Base-by-base conservation (phyloP, 2,797 vertebrate genomes). In the Bradypodion pumilum region DNA sequence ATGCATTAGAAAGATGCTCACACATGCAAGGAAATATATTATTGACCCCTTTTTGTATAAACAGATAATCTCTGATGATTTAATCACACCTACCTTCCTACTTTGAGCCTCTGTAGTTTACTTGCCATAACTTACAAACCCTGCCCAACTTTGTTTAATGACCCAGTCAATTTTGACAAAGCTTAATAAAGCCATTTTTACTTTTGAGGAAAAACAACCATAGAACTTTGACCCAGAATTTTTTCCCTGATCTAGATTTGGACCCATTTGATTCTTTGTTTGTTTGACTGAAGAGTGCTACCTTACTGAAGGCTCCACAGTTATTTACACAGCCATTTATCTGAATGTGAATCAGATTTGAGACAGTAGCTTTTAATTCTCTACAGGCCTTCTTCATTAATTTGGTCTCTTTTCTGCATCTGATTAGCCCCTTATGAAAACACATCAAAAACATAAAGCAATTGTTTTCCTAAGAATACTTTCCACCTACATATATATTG, bases 371-470 rank as follows among this genome's bases (percentile, higher is more conserved):
- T 59, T 74, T 44, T 62, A 62, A 63, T 63, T 46, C 40, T 62
- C 69, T 5, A 6, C 42, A 23, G 70, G 12, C 13, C 23, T 32
- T 81, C 72, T 62, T 19, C 35, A 44, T 62, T 59, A 23, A 27
- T n/a, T 46, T 37, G 65, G 59, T 80, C 37, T 46, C 21, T 42
- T 32, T 37, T 29, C 60, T 72, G 52, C 42, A 49, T 74, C 27
- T 82, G 60, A 74, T 82, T 65, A 65, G 59, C 12, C 59, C 80
- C 23, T 49, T 37, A 65, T 74, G 60, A 65, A 49, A 82, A 74
- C 70, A 74, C 59, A 74, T 49, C 42, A 74, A 42, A 49, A 65
- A 63, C 15, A 65, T 74, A 63, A 49, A 74, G n/a, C 10, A 63
- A 23, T 74, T 74, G 70, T 65, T 63, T 63, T 70, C 49, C 35